phyloP scores from a whole-genome alignment of 2,113 vertebrate species.

The Pontoporia blainvillei region DNA sequence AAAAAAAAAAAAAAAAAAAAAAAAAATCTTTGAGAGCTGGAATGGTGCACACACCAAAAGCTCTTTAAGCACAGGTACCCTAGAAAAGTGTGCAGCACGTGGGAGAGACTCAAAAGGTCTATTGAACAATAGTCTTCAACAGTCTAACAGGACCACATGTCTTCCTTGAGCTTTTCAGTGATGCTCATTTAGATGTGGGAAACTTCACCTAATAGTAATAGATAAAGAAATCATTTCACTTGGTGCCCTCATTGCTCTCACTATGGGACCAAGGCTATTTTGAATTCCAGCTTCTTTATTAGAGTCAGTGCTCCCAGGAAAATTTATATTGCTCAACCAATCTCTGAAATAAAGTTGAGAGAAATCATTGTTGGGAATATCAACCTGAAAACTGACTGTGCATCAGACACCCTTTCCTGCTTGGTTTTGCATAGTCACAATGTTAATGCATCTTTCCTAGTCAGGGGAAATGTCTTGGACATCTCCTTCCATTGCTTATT shows the following conservation, averaged over 20 bases:
- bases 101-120: neutral
- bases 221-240: constrained; percentile 32
- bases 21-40: neutral
- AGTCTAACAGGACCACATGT: neutral
- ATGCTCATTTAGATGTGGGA: neutral
- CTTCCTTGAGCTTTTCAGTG: neutral
- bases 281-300: constrained; percentile 28
- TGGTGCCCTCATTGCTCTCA: neutral
- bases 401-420: neutral
- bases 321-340: constrained; percentile 31
- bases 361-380: constrained; percentile 48
- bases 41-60: neutral
- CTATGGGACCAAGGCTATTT: neutral
- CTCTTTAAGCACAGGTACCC: neutral
- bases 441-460: neutral
- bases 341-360: constrained; percentile 50
- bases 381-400: neutral
- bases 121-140: neutral
- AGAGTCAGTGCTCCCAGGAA: constrained; percentile 20
- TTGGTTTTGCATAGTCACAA: neutral
- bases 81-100: neutral
- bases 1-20: no score
- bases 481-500: neutral
- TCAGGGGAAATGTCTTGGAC: neutral
- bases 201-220: neutral